Evolutionary conservation across 2,888 invertebrate genomes (phyloP).

Genomic region (Colostygia pectinataria): DNA sequence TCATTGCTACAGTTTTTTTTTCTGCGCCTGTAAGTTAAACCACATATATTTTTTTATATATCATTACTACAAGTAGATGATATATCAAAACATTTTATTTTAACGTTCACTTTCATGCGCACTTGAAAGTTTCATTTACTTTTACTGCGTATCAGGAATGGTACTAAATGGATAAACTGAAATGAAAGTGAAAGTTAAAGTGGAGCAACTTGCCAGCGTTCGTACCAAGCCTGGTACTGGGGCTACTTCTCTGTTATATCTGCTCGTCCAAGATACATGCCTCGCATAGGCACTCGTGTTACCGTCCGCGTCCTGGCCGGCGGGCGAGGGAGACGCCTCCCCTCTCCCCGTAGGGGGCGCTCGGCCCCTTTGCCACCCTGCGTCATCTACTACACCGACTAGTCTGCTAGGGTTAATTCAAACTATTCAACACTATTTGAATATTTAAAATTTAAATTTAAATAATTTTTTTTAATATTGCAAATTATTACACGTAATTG

Average conservation of each 20-base stretch:
- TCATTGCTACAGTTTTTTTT: too few relatives aligned
- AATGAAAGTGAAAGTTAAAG: constrained; percentile 41
- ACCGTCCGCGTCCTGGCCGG: constrained; percentile 77
- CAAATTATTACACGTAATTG: too few relatives aligned
- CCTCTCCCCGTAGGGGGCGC: constrained; percentile 42
- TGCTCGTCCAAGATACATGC: constrained; percentile 83
- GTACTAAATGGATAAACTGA: constrained; percentile 3
- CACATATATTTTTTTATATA: too few relatives aligned
- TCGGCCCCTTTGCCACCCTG: constrained; percentile 58
- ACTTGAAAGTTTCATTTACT: constrained; percentile 4
- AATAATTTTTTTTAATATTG: constrained; percentile 16
- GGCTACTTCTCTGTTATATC: constrained; percentile 83
- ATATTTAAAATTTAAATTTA: constrained; percentile 65
- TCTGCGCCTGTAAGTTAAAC: too few relatives aligned
- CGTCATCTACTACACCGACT: constrained; percentile 78
- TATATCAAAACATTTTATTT: too few relatives aligned
- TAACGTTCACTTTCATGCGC: background rate
- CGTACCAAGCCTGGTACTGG: constrained; percentile 70
- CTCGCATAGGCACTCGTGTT: constrained; percentile 83
- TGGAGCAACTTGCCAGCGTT: constrained; percentile 52
- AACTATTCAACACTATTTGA: constrained; percentile 74
- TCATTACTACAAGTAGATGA: too few relatives aligned
- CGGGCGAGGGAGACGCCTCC: constrained; percentile 40
- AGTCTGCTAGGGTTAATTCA: constrained; percentile 79
- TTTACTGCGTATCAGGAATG: background rate